Evolutionary conservation across 2,113 vertebrate species (phyloP).

Genomic region (Shinisaurus crocodilurus): DNA sequence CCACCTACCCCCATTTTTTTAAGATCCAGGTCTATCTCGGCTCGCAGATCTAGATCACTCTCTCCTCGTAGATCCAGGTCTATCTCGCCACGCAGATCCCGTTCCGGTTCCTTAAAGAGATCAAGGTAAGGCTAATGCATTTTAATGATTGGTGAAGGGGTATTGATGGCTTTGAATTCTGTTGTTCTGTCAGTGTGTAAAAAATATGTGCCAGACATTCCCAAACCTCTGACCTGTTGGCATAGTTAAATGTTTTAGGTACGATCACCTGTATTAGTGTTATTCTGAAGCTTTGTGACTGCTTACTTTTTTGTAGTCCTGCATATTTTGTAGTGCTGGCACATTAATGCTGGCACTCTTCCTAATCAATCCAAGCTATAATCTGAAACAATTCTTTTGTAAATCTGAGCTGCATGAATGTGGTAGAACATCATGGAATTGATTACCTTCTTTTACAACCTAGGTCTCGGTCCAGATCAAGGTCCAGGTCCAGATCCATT

Average conservation of each 20-base stretch:
- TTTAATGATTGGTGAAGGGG: not conserved
- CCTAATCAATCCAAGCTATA: not conserved
- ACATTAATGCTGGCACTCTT: not conserved
- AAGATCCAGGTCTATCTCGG: conserved; percentile 82
- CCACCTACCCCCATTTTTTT: conserved; percentile 20
- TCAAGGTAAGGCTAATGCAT: conserved; percentile 78
- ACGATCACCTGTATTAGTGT: not conserved
- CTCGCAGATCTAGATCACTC: conserved; percentile 83
- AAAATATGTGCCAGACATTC: not conserved
- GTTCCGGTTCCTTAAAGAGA: conserved; percentile 85
- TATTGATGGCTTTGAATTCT: not conserved
- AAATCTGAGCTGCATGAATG: not conserved
- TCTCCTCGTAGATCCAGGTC: conserved; percentile 87
- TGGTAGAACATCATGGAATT: not conserved
- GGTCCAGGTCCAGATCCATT: conserved; percentile 84
- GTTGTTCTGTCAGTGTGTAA: not conserved
- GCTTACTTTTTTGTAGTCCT: not conserved
- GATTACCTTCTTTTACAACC: conserved; percentile 6
- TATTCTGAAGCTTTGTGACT: not conserved
- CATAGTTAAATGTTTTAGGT: not conserved
- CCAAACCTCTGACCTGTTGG: not conserved
- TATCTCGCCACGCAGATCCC: conserved; percentile 81
- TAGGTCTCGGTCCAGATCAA: conserved; percentile 84
- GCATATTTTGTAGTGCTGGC: not conserved
- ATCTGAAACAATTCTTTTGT: not conserved